Evolutionary conservation across 2,888 invertebrate species (phyloP), one percentile per base, ranked within the genome.

Genomic region (Panopea generosa): DNA sequence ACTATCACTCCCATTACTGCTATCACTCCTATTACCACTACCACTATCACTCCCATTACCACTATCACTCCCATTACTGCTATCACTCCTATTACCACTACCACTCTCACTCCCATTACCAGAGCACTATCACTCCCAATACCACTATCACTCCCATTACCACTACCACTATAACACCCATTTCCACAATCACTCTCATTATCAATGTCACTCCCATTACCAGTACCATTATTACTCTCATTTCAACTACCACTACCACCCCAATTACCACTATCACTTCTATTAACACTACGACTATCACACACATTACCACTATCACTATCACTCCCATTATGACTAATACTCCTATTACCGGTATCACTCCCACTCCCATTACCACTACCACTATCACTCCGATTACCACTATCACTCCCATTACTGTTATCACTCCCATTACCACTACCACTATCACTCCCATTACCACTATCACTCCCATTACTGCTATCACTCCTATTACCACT

Each of bases 81-180:
- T 57, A 65, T 59, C 76, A 33, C 33, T 11, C 4, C 33, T 11
- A 33, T 11, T 16, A 43, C 59, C 52, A 63, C 71, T 57, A 57
- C 65, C 76, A 66, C 71, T 66, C 43, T 40, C 63, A 62, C 71
- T 66, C 49, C 66, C 59, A 66, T 59, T 40, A 75, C 65, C 63
- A 57, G 50, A 77, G 49, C 66, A 33, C 33, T 11, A 33, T 11
- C 33, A 33, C 11, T 33, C 11, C 33, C 33, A 33, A 4, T 11
- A 33, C 63, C 20, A 33, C 33, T 16, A 65, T 66, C 76, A 65
- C 59, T 52, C 63, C 59, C 62, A 71, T 40, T 61, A 65, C 60
- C 76, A 65, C 60, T 66, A 59, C 66, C 61, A 65, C 66, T 61
- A 73, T 59, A 66, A 59, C 59, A 53, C 76, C 52, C 76, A 75